Evolutionary conservation across 1,140 invertebrate genomes (phyloP), one percentile per base, ranked within the genome.

Genomic region (Drosophila lini): DNA sequence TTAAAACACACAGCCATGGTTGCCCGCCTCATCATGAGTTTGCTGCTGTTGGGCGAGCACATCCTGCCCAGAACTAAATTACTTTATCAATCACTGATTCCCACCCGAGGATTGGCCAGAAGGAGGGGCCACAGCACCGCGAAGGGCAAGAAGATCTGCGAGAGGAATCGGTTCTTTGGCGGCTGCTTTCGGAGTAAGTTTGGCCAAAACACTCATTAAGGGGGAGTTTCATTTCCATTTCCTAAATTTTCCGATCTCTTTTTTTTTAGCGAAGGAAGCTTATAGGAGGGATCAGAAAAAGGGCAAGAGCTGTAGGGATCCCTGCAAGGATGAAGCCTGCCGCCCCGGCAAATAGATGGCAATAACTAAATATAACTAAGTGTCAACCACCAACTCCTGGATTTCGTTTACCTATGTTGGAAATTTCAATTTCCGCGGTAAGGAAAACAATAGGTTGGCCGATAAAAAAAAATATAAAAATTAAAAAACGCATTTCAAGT

Each of bases 161-260:
- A 31, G 0, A 32, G 36, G 22, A 44, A 64, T 28, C 78, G 65
- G 15, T 77, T 81, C 25, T 56, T 40, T 19, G 61, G 28, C 5
- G 78, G 44, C 10, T 81, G 78, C 19, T 81, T 63, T 34, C 65
- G 73, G 10, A 71, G 78, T 81, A 48, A 28, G 58, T 61, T 36
- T 61, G 22, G 50, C 16, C 32, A 42, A 55, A 15, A 8, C 28
- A 16, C 38, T 22, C 56, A 36, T n/a, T 31, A 41, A 32, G 28
- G 11, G 13, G 6, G 25, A 28, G 3, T 15, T 11, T 4, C 45
- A 48, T 28, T 48, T 22, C 15, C 7, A n/a, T 16, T 41, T 40
- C 22, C n/a, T 7, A 9, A 8, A 38, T 38, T 47, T 9, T 7
- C 5, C 9, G 7, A 57, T 32, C 3, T 10, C 10, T 11, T 53